Evolutionary conservation across 2,113 vertebrate species (phyloP).

Genomic region (Aspiorhynchus laticeps): DNA sequence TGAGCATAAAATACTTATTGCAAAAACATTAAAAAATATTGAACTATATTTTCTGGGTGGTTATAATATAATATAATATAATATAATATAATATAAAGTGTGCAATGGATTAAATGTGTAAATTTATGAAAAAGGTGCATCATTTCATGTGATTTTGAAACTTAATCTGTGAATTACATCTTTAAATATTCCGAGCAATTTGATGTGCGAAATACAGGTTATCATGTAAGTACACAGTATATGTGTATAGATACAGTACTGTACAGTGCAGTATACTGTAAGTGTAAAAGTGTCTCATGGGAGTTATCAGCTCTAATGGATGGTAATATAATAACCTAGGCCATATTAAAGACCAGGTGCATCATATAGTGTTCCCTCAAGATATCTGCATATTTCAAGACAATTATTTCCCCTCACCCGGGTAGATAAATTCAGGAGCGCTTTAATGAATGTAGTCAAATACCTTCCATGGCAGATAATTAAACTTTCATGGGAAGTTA

Average conservation of each 20-base stretch:
- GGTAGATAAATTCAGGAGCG: not conserved
- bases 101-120: no score
- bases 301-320: not conserved
- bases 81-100: no score
- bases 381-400: slow-evolving; percentile 33
- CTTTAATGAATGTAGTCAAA: slow-evolving; percentile 30
- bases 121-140: slow-evolving; percentile 5
- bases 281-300: not conserved
- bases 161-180: not conserved
- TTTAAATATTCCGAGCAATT: not conserved
- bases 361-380: not conserved
- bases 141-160: not conserved
- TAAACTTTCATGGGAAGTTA: not conserved
- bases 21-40: not conserved
- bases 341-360: not conserved
- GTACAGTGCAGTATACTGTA: not conserved
- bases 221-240: not conserved
- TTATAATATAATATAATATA: not conserved
- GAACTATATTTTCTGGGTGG: no score
- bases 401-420: not conserved
- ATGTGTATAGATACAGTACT: not conserved
- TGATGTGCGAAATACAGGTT: not conserved
- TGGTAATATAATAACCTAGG: slow-evolving; percentile 20
- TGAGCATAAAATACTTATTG: not conserved
- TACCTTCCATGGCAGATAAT: slow-evolving; percentile 15